Base-by-base conservation (phyloP, 2,888 invertebrate genomes). In the Patella caerulea region DNA sequence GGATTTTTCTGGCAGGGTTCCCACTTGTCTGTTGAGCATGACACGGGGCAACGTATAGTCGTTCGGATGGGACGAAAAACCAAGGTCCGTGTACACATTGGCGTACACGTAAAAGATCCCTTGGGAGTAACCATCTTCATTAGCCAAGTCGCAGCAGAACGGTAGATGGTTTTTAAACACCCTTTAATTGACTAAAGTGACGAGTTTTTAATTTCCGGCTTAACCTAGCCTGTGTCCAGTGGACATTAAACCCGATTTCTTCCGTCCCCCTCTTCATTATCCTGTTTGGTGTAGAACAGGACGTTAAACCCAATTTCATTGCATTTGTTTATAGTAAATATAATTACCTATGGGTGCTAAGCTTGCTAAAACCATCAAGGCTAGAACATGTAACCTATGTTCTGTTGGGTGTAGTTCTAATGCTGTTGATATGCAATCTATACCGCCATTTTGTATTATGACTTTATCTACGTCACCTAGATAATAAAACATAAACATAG, bases 371-470 rank as follows among this genome's bases (percentile, higher is more conserved):
- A 82, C 78, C 70, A 83, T 78, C 29, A 81, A 72, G 0, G 79
- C 81, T 17, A 83, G 79, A 12, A 81, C 78, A 19, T 79, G 81
- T 75, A 83, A 72, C 0, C 83, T 73, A n/a, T 78, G 70, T 34
- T 83, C 83, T 15, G 71, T 78, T 0, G 59, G 76, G 54, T 81
- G 80, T 24, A 19, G 29, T n/a, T 54, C 74, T 70, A 83, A 65
- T 4, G 79, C 77, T 11, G 56, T 17, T 0, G 65, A 54, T 65
- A 83, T 77, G 65, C 71, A 59, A 54, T 73, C 34, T 14, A 83
- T 52, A 0, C 81, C 83, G 3, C 81, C 79, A 9, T 79, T 74
- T 4, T 72, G 73, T 0, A 78, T 29, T 52, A 82, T 71, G 19
- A 75, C 74, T 53, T 77, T 56, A 5, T 74, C 77, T 55, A 82